Base-by-base conservation (phyloP, 1,140 invertebrate species). In the Hermatobates lingyangjiaoensis region DNA sequence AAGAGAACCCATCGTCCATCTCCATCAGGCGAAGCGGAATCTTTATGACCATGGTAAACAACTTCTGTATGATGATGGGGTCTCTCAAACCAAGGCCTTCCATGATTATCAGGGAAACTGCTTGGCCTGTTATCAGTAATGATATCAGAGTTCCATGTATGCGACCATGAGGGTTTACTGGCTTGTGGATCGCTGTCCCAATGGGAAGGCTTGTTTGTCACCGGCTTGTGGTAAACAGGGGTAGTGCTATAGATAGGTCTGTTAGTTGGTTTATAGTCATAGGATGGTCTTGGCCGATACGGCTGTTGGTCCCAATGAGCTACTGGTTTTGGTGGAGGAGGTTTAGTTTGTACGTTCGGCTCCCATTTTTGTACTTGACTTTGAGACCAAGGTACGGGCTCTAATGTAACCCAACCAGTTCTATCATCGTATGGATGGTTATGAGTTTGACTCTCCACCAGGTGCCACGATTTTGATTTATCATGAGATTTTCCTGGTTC, bases 331-430 rank as follows among this genome's bases (percentile, higher is more conserved):
- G 57, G 54, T 45, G 27, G 14, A 15, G 44, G 18, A 20, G n/a
- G n/a, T 28, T 51, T 12, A 28, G 48, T 25, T 27, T 45, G 18
- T 25, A 28, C 12, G 45, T 62, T 62, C 1, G 61, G 61, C 50
- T 82, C 77, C 81, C 81, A 85, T 61, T 83, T 85, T 5, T 80
- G 80, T 45, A 85, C 77, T 66, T 83, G 82, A 53, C 80, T 82
- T 15, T 78, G 74, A 0, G 80, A 81, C 81, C 81, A 85, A 1
- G 81, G 80, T 4, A 85, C 72, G 0, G 80, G 79, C 48, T 85
- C 80, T 38, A 85, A 63, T 2, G 78, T 79, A 0, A 83, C 80
- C 81, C 81, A 85, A 0, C 79, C 80, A 50, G 77, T 75, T 55
- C 76, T 72, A 56, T 83, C 77, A 50, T 82, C 76, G 53, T 73